Evolutionary conservation across 2,797 vertebrate species (phyloP), one percentile per base, ranked within the genome.

Genomic region (Enteromius paludinosus): DNA sequence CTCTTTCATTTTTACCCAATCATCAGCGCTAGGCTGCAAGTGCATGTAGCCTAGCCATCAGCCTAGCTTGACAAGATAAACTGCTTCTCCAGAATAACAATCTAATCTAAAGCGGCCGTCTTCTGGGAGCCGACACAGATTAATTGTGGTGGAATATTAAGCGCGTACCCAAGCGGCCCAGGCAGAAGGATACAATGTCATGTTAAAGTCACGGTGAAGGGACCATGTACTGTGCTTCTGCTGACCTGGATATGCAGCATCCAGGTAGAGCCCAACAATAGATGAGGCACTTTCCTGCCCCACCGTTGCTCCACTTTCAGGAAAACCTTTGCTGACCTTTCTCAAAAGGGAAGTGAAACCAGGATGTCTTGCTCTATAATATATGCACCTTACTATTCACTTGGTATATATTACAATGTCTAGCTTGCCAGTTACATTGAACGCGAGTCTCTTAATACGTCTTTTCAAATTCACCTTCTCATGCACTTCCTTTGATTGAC

Each of bases 31-130:
- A 83, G 79, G 52, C 83, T 54, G 49, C 41, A 78, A 74, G 38
- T 14, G 25, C 33, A 33, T 38, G 20, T 82, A 85, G 85, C 30
- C 78, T 81, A 75, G 38, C 79, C 81, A 72, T 75, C 73, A 82
- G 66, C 75, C 78, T 79, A 72, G 62, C 72, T 80, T 81, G 75
- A 78, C 79, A 88, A 79, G 86, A 87, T 87, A 81, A 88, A 87
- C 71, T 73, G 74, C 72, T 78, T 75, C 73, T 85, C 76, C 79
- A 84, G 75, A 87, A 90, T 90, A 88, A 89, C 90, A 92, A 91
- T 93, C 91, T 89, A 91, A 92, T 94, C 92, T 92, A 88, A 92
- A 93, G 92, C 84, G 85, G 81, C 84, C 88, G 85, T 91, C 90
- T 90, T 91, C 86, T 90, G 91, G 90, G 93, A 83, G 52, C 79